Base-by-base conservation (phyloP, 1,140 invertebrate genomes). In the Macrobrachium nipponense region DNA sequence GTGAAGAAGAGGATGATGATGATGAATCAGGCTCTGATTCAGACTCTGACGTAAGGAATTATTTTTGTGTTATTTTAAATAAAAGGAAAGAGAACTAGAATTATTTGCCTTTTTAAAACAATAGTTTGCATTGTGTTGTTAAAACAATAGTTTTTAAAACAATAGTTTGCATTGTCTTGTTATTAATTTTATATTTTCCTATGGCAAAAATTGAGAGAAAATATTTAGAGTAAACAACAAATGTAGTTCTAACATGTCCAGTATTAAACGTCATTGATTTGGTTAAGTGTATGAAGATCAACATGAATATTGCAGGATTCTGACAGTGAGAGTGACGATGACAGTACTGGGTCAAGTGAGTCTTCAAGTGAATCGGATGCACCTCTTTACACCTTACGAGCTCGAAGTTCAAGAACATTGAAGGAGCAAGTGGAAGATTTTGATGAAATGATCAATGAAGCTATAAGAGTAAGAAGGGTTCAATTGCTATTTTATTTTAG, bases 401-500 rank as follows among this genome's bases (percentile, higher is more conserved):
- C 95, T 90, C 92, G 96, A 23, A 92, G 94, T 17, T 93, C 94
- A 89, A 93, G 94, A 73, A 94, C 95, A 27, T 94, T 96, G 70
- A 97, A 95, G 89, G 97, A 98, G 89, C 93, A 94, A 78, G 96
- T 97, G 88, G 96, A 97, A 90, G 97, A 98, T 90, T 99, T 96
- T 91, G 97, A 98, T 91, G 95, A 98, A 20, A 94, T 98, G 89
- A 98, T 98, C 72, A 96, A 97, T 90, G 96, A 95, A 73, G 97
- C 97, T 17, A 96, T 98, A 81, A 94, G 96, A 91, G 94, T 94
- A 77, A 91, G 90, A 90, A 59, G 76, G 82, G 36, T 82, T 88
- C 60, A 27, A 15, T 60, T 61, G 18, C 27, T n/a, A 20, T 87
- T 82, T 88, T 87, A 87, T 89, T 15, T 75, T 58, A 75, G 72